Percentiles rank a stretch among this genome's conserved stretches.
These are phyloP conservation scores for Idaea aversata DNA, from an alignment of 2,888 invertebrate species.

Conservation along the genomic window DNA sequence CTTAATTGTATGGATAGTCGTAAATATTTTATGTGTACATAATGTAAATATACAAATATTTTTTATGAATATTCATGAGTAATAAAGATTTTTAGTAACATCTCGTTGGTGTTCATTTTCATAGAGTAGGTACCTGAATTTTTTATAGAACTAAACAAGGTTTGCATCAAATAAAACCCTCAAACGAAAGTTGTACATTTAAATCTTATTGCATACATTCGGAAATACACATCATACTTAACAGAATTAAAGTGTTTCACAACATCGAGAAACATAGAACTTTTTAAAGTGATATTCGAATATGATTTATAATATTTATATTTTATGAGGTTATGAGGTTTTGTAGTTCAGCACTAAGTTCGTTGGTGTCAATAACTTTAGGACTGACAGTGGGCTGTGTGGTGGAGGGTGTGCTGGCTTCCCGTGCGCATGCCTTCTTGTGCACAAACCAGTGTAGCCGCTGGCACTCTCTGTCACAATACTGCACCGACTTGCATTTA, in stretches of 20 bases:
- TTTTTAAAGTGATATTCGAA: slow-evolving; percentile 17
- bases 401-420: slow-evolving; percentile 65
- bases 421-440: slow-evolving; percentile 90
- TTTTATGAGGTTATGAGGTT: slow-evolving; percentile 63
- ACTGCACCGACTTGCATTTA: slow-evolving; percentile 95
- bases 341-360: slow-evolving; percentile 75
- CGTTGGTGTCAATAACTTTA: slow-evolving; percentile 66
- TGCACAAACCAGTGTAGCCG: slow-evolving; percentile 95
- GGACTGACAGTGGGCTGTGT: slow-evolving; percentile 33
- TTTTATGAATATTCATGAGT: slow-evolving; percentile 23
- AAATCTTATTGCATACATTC: slow-evolving; percentile 27
- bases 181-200: slow-evolving; percentile 20
- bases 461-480: slow-evolving; percentile 97
- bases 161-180: slow-evolving; percentile 8
- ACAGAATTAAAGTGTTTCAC: slow-evolving; percentile 29
- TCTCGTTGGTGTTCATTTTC: not conserved
- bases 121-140: not conserved
- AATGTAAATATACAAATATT: slow-evolving; percentile 19
- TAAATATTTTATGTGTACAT: slow-evolving; percentile 16
- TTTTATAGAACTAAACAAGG: too few relatives aligned
- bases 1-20: not conserved
- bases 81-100: not conserved
- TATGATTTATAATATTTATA: slow-evolving; percentile 34
- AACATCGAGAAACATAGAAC: slow-evolving; percentile 27
- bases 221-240: slow-evolving; percentile 27